Percentiles rank a stretch among this genome's conserved stretches.
These are phyloP conservation scores for Dysmachus trigonus DNA, from an alignment of 2,888 invertebrate genomes.

Conservation along the genomic window DNA sequence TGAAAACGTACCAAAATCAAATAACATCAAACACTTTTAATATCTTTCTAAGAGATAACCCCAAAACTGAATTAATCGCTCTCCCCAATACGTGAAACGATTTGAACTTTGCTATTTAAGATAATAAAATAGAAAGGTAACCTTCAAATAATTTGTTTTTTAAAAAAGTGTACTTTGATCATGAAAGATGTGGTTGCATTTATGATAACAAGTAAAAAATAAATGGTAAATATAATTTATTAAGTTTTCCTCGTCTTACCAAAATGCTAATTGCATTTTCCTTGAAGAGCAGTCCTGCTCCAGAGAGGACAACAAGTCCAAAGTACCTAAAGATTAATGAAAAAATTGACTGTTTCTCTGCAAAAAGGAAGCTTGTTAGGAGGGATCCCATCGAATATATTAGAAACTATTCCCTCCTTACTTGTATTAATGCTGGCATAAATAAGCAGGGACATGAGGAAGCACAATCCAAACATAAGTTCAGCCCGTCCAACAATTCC, in stretches of 20 bases:
- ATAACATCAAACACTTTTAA: neutral
- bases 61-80: neutral
- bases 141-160: neutral
- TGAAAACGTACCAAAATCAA: neutral
- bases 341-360: conserved; percentile 27
- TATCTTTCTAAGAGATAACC: neutral
- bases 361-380: neutral
- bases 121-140: neutral
- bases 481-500: conserved; percentile 95
- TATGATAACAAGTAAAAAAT: neutral
- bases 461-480: conserved; percentile 82
- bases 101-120: neutral
- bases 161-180: neutral
- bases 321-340: conserved; percentile 36
- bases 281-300: conserved; percentile 85
- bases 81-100: neutral
- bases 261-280: conserved; percentile 92
- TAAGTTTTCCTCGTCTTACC: conserved; percentile 67
- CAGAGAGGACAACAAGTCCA: conserved; percentile 54
- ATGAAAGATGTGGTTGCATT: neutral
- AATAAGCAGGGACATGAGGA: conserved; percentile 75
- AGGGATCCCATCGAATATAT: neutral
- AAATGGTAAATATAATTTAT: neutral
- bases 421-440: conserved; percentile 55
- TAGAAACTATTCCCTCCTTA: neutral